These are phyloP conservation scores for Tethya wilhelma DNA, from an alignment of 37 sponge, comb jelly and placozoan genomes.

Conservation along the genomic window DNA sequence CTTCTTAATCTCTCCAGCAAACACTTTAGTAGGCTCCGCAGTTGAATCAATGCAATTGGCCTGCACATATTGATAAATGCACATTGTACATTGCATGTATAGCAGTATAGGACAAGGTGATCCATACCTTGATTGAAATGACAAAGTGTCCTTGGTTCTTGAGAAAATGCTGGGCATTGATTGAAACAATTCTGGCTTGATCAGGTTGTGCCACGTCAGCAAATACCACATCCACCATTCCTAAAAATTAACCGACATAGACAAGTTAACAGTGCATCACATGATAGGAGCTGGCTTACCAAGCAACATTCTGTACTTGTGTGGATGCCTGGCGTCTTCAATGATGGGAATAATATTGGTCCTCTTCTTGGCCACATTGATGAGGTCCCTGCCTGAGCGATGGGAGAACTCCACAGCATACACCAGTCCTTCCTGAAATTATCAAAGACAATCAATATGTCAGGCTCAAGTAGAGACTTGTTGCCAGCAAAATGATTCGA, in stretches of 20 bases:
- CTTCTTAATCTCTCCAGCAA: conserved; percentile 97
- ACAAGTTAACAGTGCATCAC: background rate
- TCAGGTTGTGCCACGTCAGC: conserved; percentile 99
- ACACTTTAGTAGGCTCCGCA: conserved; percentile 96
- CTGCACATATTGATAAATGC: conserved; percentile 30
- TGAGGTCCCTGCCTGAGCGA: conserved; percentile 95
- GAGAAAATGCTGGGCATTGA: conserved; percentile 94
- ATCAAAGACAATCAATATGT: background rate
- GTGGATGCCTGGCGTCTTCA: conserved; percentile 98
- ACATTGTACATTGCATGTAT: background rate
- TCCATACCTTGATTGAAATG: conserved; percentile 94
- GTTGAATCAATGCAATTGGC: conserved; percentile 99
- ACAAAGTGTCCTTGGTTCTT: conserved; percentile 98
- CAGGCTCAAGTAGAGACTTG: background rate
- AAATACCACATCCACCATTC: conserved; percentile 98
- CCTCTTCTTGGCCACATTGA: conserved; percentile 99
- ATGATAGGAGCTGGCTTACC: conserved; percentile 47
- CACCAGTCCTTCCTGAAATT: conserved; percentile 87
- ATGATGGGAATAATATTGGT: conserved; percentile 98
- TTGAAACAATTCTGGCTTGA: conserved; percentile 95
- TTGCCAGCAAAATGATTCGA: background rate
- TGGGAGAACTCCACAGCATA: conserved; percentile 99
- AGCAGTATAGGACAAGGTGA: too few species aligned
- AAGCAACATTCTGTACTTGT: conserved; percentile 97
- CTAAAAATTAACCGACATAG: conserved; percentile 41